These are phyloP conservation scores for Tangara arthus DNA, from an alignment of 2,797 vertebrate genomes.

Conservation along the genomic window DNA sequence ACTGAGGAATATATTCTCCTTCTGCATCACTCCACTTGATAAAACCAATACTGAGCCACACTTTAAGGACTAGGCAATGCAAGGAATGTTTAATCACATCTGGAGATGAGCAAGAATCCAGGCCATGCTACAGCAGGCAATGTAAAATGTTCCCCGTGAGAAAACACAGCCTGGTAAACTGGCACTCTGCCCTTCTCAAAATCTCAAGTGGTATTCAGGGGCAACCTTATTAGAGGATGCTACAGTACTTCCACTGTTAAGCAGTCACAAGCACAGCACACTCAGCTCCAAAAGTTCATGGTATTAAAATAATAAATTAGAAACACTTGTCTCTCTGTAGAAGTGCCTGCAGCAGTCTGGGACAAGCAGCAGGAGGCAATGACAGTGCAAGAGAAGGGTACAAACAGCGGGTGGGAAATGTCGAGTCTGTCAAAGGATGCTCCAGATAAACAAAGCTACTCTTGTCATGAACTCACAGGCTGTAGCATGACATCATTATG, in stretches of 20 bases:
- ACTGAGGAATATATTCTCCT: background rate
- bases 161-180: background rate
- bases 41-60: background rate
- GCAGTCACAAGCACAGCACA: background rate
- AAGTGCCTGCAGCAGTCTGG: slow-evolving; percentile 8
- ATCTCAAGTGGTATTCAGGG: background rate
- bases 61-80: background rate
- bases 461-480: background rate
- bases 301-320: slow-evolving; percentile 31
- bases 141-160: background rate
- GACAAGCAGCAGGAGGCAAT: slow-evolving; percentile 9
- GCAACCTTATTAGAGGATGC: background rate
- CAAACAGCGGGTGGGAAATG: background rate
- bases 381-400: background rate
- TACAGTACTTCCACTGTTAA: background rate
- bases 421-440: background rate
- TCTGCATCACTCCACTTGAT: background rate
- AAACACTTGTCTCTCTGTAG: background rate
- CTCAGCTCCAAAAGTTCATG: background rate
- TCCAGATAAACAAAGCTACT: background rate
- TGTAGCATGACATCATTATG: background rate
- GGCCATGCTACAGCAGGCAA: background rate
- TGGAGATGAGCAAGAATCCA: background rate
- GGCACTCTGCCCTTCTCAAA: background rate
- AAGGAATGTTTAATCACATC: background rate